phyloP scores from a whole-genome alignment of 2,797 vertebrate genomes.

The Gephyroberyx darwinii region DNA sequence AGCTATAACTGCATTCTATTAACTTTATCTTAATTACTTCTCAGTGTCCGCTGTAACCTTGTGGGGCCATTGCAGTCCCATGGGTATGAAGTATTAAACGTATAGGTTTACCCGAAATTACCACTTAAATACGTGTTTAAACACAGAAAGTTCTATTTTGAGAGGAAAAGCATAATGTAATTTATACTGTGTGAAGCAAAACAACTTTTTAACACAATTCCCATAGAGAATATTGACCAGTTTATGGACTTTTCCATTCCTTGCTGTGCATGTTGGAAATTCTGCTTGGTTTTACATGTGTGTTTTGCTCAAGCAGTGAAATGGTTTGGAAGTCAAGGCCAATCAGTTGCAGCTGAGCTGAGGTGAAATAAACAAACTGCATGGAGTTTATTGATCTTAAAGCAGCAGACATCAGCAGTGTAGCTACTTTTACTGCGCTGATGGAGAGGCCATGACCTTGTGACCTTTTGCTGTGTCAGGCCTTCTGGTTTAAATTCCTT shows the following conservation, averaged over 20 bases:
- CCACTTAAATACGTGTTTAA: slow-evolving; percentile 26
- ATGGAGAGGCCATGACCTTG: slow-evolving; percentile 47
- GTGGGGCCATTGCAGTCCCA: slow-evolving; percentile 29
- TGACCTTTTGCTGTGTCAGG: slow-evolving; percentile 65
- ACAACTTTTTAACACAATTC: slow-evolving; percentile 1
- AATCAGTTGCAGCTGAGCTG: slow-evolving; percentile 20
- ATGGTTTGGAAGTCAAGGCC: slow-evolving; percentile 29
- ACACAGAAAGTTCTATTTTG: slow-evolving; percentile 9
- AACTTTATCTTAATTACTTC: slow-evolving; percentile 81
- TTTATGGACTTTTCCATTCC: background rate
- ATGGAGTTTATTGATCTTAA: slow-evolving; percentile 49
- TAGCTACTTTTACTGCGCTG: slow-evolving; percentile 23
- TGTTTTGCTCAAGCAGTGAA: background rate
- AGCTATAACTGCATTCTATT: slow-evolving; percentile 76
- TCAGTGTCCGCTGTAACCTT: slow-evolving; percentile 72
- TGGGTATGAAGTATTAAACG: slow-evolving; percentile 51
- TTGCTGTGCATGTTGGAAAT: background rate
- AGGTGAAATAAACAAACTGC: slow-evolving; percentile 51
- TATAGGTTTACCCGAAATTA: slow-evolving; percentile 52
- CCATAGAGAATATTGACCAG: background rate
- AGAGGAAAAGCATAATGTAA: slow-evolving; percentile 13
- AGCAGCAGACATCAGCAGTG: slow-evolving; percentile 45
- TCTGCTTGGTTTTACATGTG: background rate
- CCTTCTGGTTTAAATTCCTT: slow-evolving; percentile 37
- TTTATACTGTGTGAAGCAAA: background rate